A percentile compares a stretch with the other conserved stretches of the same genome.
Evolutionary conservation across 1,140 invertebrate genomes (phyloP).

Genomic region (Drosophila watanabei): DNA sequence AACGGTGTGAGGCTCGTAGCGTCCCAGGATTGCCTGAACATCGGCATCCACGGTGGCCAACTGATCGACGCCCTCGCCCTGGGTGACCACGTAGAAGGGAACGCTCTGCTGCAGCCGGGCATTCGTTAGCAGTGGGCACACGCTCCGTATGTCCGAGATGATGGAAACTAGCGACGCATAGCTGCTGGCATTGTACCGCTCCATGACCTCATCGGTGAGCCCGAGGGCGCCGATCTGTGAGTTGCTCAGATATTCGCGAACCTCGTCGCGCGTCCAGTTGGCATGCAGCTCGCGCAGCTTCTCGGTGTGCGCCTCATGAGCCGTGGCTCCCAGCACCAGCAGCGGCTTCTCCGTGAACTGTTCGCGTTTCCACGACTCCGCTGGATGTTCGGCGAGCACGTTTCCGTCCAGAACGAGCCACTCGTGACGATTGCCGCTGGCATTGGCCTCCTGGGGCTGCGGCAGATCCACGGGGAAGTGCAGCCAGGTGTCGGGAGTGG

Average conservation of each 20-base stretch:
- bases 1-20: constrained; percentile 89
- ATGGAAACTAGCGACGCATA: constrained; percentile 89
- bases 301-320: constrained; percentile 89
- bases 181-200: constrained; percentile 88
- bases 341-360: constrained; percentile 86
- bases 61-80: constrained; percentile 86
- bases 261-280: constrained; percentile 88
- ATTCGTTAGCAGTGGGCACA: constrained; percentile 91
- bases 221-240: constrained; percentile 89
- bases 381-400: constrained; percentile 89
- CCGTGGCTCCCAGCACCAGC: constrained; percentile 91
- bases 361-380: constrained; percentile 87
- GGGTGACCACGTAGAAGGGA: constrained; percentile 91
- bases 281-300: constrained; percentile 87
- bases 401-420: constrained; percentile 92
- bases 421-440: constrained; percentile 88
- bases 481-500: constrained; percentile 90
- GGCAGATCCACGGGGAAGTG: constrained; percentile 88
- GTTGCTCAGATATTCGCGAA: constrained; percentile 88
- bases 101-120: constrained; percentile 87
- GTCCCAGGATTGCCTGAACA: constrained; percentile 92
- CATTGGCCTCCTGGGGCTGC: constrained; percentile 81
- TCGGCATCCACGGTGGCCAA: constrained; percentile 89
- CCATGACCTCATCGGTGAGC: constrained; percentile 88
- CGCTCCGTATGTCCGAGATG: constrained; percentile 92